These are phyloP conservation scores for Osmerus eperlanus DNA, from an alignment of 2,113 vertebrate species.

Conservation along the genomic window DNA sequence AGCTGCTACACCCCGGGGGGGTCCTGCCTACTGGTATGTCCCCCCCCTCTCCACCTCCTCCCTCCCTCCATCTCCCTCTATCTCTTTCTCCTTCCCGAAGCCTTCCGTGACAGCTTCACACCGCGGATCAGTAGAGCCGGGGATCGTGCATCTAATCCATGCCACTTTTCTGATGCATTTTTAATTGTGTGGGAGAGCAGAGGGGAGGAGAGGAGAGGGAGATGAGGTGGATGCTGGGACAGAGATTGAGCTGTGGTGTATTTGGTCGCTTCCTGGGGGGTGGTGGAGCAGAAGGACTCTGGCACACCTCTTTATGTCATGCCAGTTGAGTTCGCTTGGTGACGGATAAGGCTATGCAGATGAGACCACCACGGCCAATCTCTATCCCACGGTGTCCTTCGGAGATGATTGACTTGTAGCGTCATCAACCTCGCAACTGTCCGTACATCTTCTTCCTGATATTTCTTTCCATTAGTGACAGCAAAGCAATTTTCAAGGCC, in stretches of 20 bases:
- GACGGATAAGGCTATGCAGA: conserved; percentile 42
- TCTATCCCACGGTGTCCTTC: conserved; percentile 17
- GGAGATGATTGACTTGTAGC: conserved; percentile 36
- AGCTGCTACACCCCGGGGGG: neutral
- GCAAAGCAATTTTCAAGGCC: neutral
- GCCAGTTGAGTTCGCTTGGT: conserved; percentile 17
- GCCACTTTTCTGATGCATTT: conserved; percentile 69
- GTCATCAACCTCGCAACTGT: neutral
- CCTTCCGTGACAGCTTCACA: conserved; percentile 67
- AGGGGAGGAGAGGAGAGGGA: conserved; percentile 24
- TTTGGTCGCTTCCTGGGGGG: conserved; percentile 9
- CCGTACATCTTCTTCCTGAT: conserved; percentile 19
- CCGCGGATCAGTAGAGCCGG: conserved; percentile 64
- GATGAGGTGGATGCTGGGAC: conserved; percentile 11
- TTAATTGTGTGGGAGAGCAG: conserved; percentile 67
- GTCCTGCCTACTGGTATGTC: conserved; percentile 25
- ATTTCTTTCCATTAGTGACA: conserved; percentile 16
- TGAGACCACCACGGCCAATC: conserved; percentile 19
- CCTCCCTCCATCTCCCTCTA: conserved; percentile 14
- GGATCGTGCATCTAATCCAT: conserved; percentile 66
- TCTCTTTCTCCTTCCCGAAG: conserved; percentile 3
- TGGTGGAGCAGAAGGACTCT: conserved; percentile 30
- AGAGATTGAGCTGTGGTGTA: conserved; percentile 29
- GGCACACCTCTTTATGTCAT: conserved; percentile 26
- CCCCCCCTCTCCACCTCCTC: conserved; percentile 19